Conservation (phyloP, 2,113 vertebrate genomes). For the Semicossyphus pulcher region DNA sequence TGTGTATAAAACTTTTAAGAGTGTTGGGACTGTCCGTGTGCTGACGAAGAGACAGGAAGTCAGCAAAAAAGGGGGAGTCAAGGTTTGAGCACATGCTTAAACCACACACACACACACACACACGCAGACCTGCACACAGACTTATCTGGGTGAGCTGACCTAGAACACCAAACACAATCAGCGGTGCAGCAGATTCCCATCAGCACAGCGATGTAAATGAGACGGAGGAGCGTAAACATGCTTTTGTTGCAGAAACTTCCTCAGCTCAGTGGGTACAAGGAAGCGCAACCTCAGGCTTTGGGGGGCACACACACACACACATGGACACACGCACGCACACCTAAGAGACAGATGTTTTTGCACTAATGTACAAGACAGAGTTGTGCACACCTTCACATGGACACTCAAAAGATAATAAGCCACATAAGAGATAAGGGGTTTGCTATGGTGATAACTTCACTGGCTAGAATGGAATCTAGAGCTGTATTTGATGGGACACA, state of each 20-base stretch:
- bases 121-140: neutral
- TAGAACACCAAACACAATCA: slow-evolving; percentile 74
- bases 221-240: slow-evolving; percentile 53
- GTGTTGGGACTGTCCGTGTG: neutral
- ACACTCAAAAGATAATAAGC: slow-evolving; percentile 51
- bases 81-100: neutral
- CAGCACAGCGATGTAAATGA: slow-evolving; percentile 74
- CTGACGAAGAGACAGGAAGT: neutral
- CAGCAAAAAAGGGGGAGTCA: neutral
- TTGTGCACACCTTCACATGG: neutral
- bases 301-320: no score
- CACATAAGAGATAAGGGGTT: slow-evolving; percentile 44
- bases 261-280: slow-evolving; percentile 52
- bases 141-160: slow-evolving; percentile 65
- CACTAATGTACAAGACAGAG: slow-evolving; percentile 3
- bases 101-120: slow-evolving; percentile 14
- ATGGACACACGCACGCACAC: slow-evolving; percentile 6
- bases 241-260: slow-evolving; percentile 73
- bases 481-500: slow-evolving; percentile 39
- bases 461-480: slow-evolving; percentile 38
- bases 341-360: neutral
- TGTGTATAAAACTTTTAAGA: neutral
- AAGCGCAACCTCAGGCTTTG: slow-evolving; percentile 51
- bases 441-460: slow-evolving; percentile 52
- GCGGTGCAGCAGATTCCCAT: slow-evolving; percentile 73